Base-by-base conservation (phyloP, 2,888 invertebrate genomes). In the Acanthopleura granulata region DNA sequence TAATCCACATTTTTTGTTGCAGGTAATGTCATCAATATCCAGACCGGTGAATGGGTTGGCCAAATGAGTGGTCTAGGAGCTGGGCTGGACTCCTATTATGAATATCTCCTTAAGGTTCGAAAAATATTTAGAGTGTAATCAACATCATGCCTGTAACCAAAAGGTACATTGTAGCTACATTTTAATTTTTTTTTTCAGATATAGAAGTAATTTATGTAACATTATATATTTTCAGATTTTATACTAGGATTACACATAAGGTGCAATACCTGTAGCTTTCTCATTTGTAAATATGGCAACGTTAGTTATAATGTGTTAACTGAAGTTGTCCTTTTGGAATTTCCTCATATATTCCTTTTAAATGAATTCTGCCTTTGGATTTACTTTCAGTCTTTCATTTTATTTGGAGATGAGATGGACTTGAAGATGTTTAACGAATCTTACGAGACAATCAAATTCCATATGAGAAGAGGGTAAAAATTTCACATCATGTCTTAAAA, bases 1-100 rank as follows among this genome's bases (percentile, higher is more conserved):
- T 40, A 6, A 40, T 40, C 3, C 40, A n/a, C n/a, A n/a, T n/a
- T n/a, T n/a, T 75, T 72, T 74, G 70, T 84, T 85, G 16, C 81
- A 93, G 93, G 93, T 14, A 93, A 93, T 88, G 92, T 92, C 14
- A 91, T 93, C 72, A 92, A 94, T 87, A 92, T 93, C n/a, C 92
- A 93, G 83, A 93, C 93, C 51, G 93, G 93, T 18, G 90, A 92
- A 82, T 94, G 93, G 93, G 87, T 91, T 16, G 92, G 93, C 15
- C 87, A 91, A 69, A 90, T 93, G 87, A 92, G 93, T 87, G 93
- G 93, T 1, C 86, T 93, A 9, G 93, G 93, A 62, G 93, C 93
- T 74, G 93, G 93, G 18, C 85, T 93, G 49, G 93, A 93, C 85
- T 93, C 93, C 0, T 93, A 92, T 86, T 93, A 91, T 88, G 93